Percentiles rank a stretch among this genome's conserved stretches.
phyloP scores from a whole-genome alignment of 2,113 vertebrate species.

The Rattus norvegicus region DNA sequence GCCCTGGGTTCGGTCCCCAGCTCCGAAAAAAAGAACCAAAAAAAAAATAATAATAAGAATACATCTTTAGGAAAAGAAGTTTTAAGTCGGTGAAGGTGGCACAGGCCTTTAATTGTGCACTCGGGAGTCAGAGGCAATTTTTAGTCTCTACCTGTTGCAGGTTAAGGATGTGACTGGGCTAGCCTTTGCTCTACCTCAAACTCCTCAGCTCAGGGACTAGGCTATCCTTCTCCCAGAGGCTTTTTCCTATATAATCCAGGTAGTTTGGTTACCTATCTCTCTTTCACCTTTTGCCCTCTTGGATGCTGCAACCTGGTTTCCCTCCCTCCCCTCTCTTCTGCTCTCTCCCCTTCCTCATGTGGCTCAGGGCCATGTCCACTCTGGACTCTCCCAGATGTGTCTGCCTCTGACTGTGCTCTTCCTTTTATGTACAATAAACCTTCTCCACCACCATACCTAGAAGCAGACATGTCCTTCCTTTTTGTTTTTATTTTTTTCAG shows the following conservation, averaged over 20 bases:
- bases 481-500: neutral
- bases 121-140: neutral
- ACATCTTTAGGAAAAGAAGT: neutral
- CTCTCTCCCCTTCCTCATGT: neutral
- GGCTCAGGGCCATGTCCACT: neutral
- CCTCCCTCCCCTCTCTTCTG: fast-evolving
- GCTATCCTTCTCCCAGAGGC: neutral
- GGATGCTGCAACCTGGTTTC: neutral
- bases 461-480: neutral
- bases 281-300: neutral
- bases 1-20: too few species aligned
- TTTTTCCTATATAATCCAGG: neutral
- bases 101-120: neutral
- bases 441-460: neutral
- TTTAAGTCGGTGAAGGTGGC: neutral
- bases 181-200: too few species aligned
- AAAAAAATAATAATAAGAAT: neutral
- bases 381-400: neutral
- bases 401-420: neutral
- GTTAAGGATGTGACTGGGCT: neutral
- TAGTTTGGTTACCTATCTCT: too few species aligned
- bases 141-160: neutral
- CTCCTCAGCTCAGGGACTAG: neutral
- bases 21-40: too few species aligned
- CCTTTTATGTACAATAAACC: neutral